Conservation (phyloP, 2,888 invertebrate genomes). For the Xylocampa areola region DNA sequence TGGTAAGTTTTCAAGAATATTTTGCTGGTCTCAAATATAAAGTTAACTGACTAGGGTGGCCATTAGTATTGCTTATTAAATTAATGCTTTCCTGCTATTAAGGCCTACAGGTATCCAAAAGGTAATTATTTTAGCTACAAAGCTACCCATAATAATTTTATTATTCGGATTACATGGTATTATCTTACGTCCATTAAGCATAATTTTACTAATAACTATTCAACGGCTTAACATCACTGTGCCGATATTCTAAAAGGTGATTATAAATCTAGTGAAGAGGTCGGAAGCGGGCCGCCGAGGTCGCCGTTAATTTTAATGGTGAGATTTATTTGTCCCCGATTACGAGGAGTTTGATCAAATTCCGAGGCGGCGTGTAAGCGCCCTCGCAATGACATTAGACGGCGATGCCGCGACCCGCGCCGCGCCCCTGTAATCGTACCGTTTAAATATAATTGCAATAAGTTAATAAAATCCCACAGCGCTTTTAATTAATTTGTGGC, state of each 20-base stretch:
- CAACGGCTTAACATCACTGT: slow-evolving; percentile 70
- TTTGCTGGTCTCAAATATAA: slow-evolving; percentile 10
- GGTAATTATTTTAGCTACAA: slow-evolving; percentile 52
- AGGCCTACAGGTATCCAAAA: slow-evolving; percentile 46
- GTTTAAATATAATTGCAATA: slow-evolving; percentile 87
- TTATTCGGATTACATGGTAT: slow-evolving; percentile 68
- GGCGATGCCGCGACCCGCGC: slow-evolving; percentile 61
- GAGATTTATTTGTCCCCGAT: slow-evolving; percentile 85
- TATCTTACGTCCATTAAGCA: slow-evolving; percentile 66
- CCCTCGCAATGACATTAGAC: slow-evolving; percentile 73
- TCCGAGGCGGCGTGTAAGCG: slow-evolving; percentile 71
- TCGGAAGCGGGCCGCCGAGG: slow-evolving; percentile 76
- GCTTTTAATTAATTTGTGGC: slow-evolving; percentile 86
- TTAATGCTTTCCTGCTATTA: slow-evolving; percentile 47
- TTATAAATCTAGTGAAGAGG: slow-evolving; percentile 85
- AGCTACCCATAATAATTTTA: slow-evolving; percentile 64
- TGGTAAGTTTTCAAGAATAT: slow-evolving; percentile 21
- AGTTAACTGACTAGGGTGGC: slow-evolving; percentile 19
- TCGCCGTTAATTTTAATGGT: slow-evolving; percentile 84
- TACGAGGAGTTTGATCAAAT: slow-evolving; percentile 83
- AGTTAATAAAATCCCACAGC: slow-evolving; percentile 84
- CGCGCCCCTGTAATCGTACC: slow-evolving; percentile 75
- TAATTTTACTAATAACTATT: slow-evolving; percentile 74
- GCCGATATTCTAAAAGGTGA: slow-evolving; percentile 77
- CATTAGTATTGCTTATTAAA: slow-evolving; percentile 30